phyloP scores from a whole-genome alignment of 1,140 invertebrate species.

The Hycleus phaleratus region DNA sequence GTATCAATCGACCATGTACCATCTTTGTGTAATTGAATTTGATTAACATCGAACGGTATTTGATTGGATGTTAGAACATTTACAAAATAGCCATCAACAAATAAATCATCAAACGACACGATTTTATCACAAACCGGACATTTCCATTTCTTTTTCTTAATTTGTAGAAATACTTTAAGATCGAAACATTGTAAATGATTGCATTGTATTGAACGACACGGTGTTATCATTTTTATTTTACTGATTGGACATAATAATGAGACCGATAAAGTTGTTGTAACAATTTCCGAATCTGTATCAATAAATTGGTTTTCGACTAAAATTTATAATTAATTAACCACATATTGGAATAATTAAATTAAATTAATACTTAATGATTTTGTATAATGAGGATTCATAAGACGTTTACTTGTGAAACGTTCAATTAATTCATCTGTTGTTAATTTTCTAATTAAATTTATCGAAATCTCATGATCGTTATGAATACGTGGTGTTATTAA shows the following conservation, averaged over 20 bases:
- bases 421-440: conserved; percentile 73
- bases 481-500: conserved; percentile 83
- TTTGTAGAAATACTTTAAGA: conserved; percentile 87
- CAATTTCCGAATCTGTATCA: conserved; percentile 91
- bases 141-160: conserved; percentile 98
- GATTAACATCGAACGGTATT: conserved; percentile 61
- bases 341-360: neutral
- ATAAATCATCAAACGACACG: conserved; percentile 80
- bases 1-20: conserved; percentile 75
- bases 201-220: conserved; percentile 83
- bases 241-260: conserved; percentile 89
- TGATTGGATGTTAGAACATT: conserved; percentile 64
- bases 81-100: conserved; percentile 87
- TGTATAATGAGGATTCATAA: conserved; percentile 82
- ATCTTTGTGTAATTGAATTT: conserved; percentile 83
- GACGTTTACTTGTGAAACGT: conserved; percentile 77
- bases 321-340: conserved; percentile 39
- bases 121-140: conserved; percentile 95
- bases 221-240: conserved; percentile 89
- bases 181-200: conserved; percentile 98
- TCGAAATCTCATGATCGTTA: conserved; percentile 72
- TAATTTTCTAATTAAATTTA: conserved; percentile 82
- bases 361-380: conserved; percentile 74
- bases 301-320: conserved; percentile 83
- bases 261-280: conserved; percentile 84